Base-by-base conservation (phyloP, 2,888 invertebrate genomes). In the Eupelmus urozonus region DNA sequence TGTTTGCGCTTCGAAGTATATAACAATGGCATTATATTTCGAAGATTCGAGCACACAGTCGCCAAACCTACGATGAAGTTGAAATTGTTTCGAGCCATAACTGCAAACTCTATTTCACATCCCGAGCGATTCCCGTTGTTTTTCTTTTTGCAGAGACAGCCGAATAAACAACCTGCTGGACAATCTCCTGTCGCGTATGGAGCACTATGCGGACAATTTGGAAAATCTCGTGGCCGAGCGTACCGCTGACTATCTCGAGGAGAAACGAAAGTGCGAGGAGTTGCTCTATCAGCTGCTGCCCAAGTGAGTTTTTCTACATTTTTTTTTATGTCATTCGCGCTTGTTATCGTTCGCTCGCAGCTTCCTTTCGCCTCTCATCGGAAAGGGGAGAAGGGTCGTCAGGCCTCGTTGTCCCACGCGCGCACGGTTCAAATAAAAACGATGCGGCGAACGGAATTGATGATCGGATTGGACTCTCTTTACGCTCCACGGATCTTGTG, bases 131-230 rank as follows among this genome's bases (percentile, higher is more conserved):
- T n/a, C n/a, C n/a, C n/a, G n/a, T n/a, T n/a, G 2, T 29, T 27
- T 34, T 51, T 60, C 1, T 40, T 59, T 60, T 87, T 87, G 77
- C 92, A 97, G 97, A 89, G 94, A 95, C 86, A 95, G 96, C 90
- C 96, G 97, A 90, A 96, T 96, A 87, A 96, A 97, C 82, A 98
- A 98, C 90, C 96, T 98, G 82, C 92, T 97, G 85, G 99, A 99
- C 91, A 98, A 98, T 91, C 92, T 99, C 79, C 92, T 97, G 66
- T 96, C 97, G 74, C 96, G 99, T 82, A 99, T 99, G 99, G 99
- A 99, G 90, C 97, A 98, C 90, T 99, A 99, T 88, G 99, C 99
- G 45, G 98, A 98, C 91, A 99, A 99, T 90, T 93, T 99, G 90
- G 99, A 99, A 91, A 94, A 95, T 55, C 92, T 98, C 83, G 99